Evolutionary conservation across 2,797 vertebrate species (phyloP).

Genomic region (Echeneis naucrates): DNA sequence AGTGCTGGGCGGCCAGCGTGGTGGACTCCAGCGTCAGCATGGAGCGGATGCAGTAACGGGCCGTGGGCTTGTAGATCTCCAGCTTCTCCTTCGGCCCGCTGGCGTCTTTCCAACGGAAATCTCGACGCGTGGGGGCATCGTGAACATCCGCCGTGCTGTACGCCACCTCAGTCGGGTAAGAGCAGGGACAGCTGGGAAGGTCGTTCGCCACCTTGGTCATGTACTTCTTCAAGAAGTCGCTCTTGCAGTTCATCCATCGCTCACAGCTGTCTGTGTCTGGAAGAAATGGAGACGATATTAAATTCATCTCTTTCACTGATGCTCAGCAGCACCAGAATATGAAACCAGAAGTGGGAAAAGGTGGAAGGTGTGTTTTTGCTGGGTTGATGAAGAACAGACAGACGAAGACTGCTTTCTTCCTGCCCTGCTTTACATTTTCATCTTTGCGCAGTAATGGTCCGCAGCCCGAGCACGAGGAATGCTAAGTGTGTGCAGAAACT

Average conservation of each 20-base stretch:
- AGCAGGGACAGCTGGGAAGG: slow-evolving; percentile 94
- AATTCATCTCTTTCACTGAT: neutral
- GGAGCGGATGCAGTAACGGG: slow-evolving; percentile 92
- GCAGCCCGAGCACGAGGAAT: slow-evolving; percentile 61
- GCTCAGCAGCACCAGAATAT: slow-evolving; percentile 3
- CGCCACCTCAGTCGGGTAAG: slow-evolving; percentile 91
- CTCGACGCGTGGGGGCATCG: slow-evolving; percentile 84
- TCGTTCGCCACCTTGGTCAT: slow-evolving; percentile 90
- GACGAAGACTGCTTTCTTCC: slow-evolving; percentile 40
- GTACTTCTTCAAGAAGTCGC: slow-evolving; percentile 93
- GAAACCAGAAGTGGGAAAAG: slow-evolving; percentile 21
- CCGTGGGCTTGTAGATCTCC: slow-evolving; percentile 94
- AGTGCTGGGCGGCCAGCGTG: slow-evolving; percentile 93
- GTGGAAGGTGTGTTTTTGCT: slow-evolving; percentile 32
- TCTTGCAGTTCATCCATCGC: slow-evolving; percentile 97
- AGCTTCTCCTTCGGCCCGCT: slow-evolving; percentile 92
- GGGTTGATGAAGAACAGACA: slow-evolving; percentile 48
- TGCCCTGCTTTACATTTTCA: slow-evolving; percentile 57
- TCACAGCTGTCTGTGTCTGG: slow-evolving; percentile 95
- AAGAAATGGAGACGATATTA: slow-evolving; percentile 48
- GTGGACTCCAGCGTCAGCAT: slow-evolving; percentile 91
- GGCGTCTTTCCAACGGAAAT: slow-evolving; percentile 93
- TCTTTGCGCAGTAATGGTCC: slow-evolving; percentile 57
- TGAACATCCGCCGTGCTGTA: slow-evolving; percentile 89
- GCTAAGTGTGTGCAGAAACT: slow-evolving; percentile 50